phyloP scores from a whole-genome alignment of 2,888 invertebrate species.

The Drosophila meridionalis region DNA sequence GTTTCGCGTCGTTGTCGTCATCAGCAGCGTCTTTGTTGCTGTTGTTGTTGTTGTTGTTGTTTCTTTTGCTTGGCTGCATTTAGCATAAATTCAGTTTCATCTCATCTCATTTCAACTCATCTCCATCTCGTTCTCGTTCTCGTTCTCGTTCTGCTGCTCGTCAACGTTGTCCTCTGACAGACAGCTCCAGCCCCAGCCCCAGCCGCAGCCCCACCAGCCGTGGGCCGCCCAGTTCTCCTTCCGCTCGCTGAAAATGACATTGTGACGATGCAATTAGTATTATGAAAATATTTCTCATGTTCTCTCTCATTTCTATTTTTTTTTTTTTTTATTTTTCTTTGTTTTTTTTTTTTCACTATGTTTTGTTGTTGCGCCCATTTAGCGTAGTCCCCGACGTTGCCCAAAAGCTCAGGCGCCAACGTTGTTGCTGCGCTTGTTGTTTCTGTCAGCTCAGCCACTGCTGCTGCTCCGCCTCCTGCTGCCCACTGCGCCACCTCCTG shows the following conservation, averaged over 20 bases:
- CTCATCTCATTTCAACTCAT: constrained; percentile 48
- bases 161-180: constrained; percentile 39
- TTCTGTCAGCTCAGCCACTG: neutral
- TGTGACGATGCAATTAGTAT: constrained; percentile 85
- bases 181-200: constrained; percentile 8
- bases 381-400: constrained; percentile 46
- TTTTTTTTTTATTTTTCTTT: constrained; percentile 13
- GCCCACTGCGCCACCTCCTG: neutral
- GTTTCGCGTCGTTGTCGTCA: constrained; percentile 46
- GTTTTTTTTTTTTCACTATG: constrained; percentile 22
- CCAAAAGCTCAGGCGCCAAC: constrained; percentile 54
- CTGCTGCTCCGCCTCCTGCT: neutral
- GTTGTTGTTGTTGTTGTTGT: constrained; percentile 40
- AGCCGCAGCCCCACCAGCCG: constrained; percentile 5
- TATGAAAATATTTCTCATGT: constrained; percentile 83
- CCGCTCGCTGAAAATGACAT: constrained; percentile 79
- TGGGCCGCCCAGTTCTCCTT: neutral
- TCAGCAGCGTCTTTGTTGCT: constrained; percentile 24
- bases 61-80: constrained; percentile 76
- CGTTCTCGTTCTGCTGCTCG: constrained; percentile 41
- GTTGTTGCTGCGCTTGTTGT: constrained; percentile 25
- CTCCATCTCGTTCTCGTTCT: constrained; percentile 32
- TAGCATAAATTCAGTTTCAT: constrained; percentile 83
- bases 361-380: constrained; percentile 44
- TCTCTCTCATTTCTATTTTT: constrained; percentile 47